These are phyloP conservation scores for Lasioglossum malachurum DNA, from an alignment of 2,888 invertebrate genomes.

Conservation along the genomic window DNA sequence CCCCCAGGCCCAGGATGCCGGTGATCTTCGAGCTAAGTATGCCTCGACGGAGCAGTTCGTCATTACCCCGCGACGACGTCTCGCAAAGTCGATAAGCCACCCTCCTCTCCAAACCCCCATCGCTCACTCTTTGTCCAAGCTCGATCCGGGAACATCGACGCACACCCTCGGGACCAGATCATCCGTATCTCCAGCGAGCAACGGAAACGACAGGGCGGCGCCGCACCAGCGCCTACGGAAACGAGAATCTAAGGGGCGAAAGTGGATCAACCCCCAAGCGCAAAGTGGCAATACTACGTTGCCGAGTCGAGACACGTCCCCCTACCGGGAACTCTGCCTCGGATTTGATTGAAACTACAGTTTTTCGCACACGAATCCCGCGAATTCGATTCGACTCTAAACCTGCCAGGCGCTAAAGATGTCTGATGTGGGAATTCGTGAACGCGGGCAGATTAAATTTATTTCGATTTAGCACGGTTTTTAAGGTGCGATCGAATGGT, in stretches of 20 bases:
- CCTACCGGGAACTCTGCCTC: slow-evolving; percentile 2
- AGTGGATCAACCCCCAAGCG: slow-evolving; percentile 26
- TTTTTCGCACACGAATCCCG: neutral
- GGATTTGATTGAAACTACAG: slow-evolving; percentile 66
- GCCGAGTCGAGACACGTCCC: slow-evolving; percentile 52
- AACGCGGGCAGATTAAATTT: neutral
- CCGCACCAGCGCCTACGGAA: slow-evolving; percentile 23
- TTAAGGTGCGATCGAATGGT: too few species aligned
- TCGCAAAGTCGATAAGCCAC: slow-evolving; percentile 66
- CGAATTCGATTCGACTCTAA: neutral
- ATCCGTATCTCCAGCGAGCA: slow-evolving; percentile 20
- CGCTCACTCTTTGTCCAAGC: neutral
- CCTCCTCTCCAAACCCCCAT: neutral
- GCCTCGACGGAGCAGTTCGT: slow-evolving; percentile 68
- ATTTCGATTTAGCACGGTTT: too few species aligned
- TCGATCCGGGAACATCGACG: slow-evolving; percentile 25
- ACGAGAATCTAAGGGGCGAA: slow-evolving; percentile 30
- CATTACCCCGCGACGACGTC: slow-evolving; percentile 66
- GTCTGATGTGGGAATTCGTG: neutral
- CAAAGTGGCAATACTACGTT: slow-evolving; percentile 27
- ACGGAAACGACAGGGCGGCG: slow-evolving; percentile 10
- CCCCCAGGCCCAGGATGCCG: neutral
- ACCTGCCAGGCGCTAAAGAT: neutral
- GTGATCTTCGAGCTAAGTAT: slow-evolving; percentile 56
- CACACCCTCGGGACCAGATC: slow-evolving; percentile 27